Evolutionary conservation across 1,140 invertebrate species (phyloP).

Genomic region (Atopsyche davidsoni): DNA sequence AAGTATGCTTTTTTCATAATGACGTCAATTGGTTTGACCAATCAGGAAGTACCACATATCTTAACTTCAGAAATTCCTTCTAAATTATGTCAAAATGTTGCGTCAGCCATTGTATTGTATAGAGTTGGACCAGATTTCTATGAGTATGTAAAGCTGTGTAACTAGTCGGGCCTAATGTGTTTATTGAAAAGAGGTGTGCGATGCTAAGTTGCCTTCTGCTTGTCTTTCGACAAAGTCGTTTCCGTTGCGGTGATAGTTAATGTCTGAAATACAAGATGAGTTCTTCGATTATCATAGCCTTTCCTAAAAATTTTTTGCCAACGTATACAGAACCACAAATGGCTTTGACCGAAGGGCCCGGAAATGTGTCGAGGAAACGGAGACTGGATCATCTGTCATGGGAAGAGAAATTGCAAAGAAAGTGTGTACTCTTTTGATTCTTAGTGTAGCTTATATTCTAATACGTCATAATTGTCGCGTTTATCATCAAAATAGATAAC

Average conservation of each 20-base stretch:
- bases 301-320: slow-evolving; percentile 50
- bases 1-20: too few species aligned
- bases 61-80: slow-evolving; percentile 33
- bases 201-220: slow-evolving; percentile 7
- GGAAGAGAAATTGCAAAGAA: slow-evolving; percentile 78
- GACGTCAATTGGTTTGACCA: slow-evolving; percentile 31
- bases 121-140: not conserved
- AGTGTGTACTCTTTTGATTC: slow-evolving; percentile 60
- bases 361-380: slow-evolving; percentile 54
- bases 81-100: slow-evolving; percentile 37
- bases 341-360: slow-evolving; percentile 40
- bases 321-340: slow-evolving; percentile 46
- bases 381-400: slow-evolving; percentile 70
- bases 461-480: not conserved
- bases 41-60: slow-evolving; percentile 41
- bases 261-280: slow-evolving; percentile 35
- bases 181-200: slow-evolving; percentile 3
- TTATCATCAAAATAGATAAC: slow-evolving; percentile 1
- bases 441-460: not conserved
- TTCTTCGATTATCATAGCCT: slow-evolving; percentile 47
- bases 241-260: slow-evolving; percentile 22
- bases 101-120: slow-evolving; percentile 35
- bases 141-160: too few species aligned
- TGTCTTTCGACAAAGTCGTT: slow-evolving; percentile 28
- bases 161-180: slow-evolving; percentile 1